Conservation (phyloP, 2,888 invertebrate species). For the Drosophila nr. perissopoda region DNA sequence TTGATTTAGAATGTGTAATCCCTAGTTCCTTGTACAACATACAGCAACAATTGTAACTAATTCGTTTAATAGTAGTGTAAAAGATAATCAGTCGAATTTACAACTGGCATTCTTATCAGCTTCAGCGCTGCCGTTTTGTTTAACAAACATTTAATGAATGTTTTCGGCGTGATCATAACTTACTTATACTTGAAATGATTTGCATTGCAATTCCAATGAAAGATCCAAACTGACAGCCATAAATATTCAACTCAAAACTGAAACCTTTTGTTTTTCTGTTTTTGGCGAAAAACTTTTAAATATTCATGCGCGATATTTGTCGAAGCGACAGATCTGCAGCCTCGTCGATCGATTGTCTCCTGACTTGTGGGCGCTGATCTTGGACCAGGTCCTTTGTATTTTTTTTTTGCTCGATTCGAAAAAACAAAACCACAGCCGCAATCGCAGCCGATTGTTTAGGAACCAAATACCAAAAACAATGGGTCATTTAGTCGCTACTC, state of each 20-base stretch:
- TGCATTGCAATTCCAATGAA: constrained; percentile 60
- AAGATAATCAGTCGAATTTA: constrained; percentile 63
- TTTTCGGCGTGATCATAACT: constrained; percentile 35
- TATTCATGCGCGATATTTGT: constrained; percentile 78
- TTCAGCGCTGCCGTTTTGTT: constrained; percentile 1
- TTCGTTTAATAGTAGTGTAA: constrained; percentile 54
- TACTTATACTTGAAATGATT: constrained; percentile 39
- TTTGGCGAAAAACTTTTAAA: constrained; percentile 61
- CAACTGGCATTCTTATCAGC: constrained; percentile 34
- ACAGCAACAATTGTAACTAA: constrained; percentile 40
- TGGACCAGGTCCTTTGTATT: constrained; percentile 45
- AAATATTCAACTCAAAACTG: constrained; percentile 56
- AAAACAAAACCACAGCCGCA: constrained; percentile 8
- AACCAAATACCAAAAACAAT: constrained; percentile 68
- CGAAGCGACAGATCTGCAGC: constrained; percentile 75
- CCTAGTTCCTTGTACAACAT: neutral
- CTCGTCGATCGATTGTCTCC: constrained; percentile 67
- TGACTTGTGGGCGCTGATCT: constrained; percentile 43
- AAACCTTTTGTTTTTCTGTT: constrained; percentile 49
- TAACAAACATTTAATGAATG: constrained; percentile 26
- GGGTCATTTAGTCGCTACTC: constrained; percentile 69
- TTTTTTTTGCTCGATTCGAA: neutral
- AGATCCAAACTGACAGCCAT: constrained; percentile 49
- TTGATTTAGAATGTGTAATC: constrained; percentile 43
- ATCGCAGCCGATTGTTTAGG: constrained; percentile 72